These are phyloP conservation scores for Lamproptera curius DNA, from an alignment of 2,888 invertebrate species.

Conservation along the genomic window DNA sequence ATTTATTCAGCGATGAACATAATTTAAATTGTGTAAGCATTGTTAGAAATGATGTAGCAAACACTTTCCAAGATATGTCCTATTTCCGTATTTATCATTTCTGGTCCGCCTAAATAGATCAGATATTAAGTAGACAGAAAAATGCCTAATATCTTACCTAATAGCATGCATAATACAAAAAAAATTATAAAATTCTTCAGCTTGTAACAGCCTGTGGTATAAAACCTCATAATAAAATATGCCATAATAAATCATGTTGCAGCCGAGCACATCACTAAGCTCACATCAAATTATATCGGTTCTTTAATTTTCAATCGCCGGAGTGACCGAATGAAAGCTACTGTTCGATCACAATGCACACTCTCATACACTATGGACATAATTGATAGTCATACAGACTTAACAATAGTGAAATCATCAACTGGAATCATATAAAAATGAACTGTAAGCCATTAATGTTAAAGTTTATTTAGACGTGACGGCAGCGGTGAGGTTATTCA, in stretches of 20 bases:
- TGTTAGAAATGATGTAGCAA: too few species aligned
- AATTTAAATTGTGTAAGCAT: too few species aligned
- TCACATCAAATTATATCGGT: conserved; percentile 71
- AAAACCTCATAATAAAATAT: too few species aligned
- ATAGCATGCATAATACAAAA: too few species aligned
- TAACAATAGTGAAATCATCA: conserved; percentile 71
- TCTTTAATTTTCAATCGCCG: conserved; percentile 75
- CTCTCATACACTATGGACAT: conserved; percentile 68
- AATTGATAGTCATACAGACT: conserved; percentile 76
- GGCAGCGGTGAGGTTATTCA: conserved; percentile 46
- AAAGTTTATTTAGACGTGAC: conserved; percentile 35
- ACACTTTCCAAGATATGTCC: too few species aligned
- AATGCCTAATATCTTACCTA: too few species aligned
- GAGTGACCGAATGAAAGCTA: conserved; percentile 69
- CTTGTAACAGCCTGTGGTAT: too few species aligned
- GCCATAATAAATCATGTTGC: background rate
- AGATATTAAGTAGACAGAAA: too few species aligned
- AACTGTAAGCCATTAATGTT: conserved; percentile 33
- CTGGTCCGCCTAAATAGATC: too few species aligned
- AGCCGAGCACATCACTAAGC: conserved; percentile 48
- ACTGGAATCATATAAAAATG: conserved; percentile 28
- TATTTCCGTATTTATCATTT: too few species aligned
- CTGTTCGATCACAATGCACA: conserved; percentile 73
- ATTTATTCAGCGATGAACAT: too few species aligned
- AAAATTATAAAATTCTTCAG: too few species aligned